phyloP scores from a whole-genome alignment of 2,888 invertebrate genomes.

The Petrophora chlorosata region DNA sequence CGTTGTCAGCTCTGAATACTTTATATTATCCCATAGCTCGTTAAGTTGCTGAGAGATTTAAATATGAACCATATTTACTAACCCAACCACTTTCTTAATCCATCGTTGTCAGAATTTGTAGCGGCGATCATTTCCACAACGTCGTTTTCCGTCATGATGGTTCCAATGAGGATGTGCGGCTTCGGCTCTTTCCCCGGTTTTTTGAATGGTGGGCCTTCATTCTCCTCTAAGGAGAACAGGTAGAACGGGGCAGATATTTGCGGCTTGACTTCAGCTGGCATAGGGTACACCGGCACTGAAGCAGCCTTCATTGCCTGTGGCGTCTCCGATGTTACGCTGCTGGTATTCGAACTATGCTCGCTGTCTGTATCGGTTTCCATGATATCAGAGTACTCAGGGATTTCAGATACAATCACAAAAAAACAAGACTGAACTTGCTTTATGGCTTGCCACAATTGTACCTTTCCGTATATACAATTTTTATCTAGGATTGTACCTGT shows the following conservation, averaged over 20 bases:
- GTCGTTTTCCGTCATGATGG: constrained; percentile 58
- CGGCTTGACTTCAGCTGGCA: constrained; percentile 35
- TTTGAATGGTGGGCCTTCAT: constrained; percentile 64
- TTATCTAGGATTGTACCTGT: no score
- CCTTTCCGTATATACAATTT: no score
- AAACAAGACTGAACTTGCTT: no score
- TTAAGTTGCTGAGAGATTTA: no score
- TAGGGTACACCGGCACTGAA: constrained; percentile 49
- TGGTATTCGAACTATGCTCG: constrained; percentile 36
- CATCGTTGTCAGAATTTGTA: constrained; percentile 44
- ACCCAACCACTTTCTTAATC: constrained; percentile 57
- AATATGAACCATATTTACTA: no score
- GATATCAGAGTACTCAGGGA: no score
- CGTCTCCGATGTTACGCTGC: neutral
- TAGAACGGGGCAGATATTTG: constrained; percentile 73
- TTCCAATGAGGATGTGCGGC: constrained; percentile 55
- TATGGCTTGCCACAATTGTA: no score
- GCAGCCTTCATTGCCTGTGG: constrained; percentile 38
- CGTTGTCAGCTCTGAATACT: no score
- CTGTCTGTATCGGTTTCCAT: no score
- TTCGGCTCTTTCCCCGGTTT: constrained; percentile 46
- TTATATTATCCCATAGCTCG: no score
- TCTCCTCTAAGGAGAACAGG: constrained; percentile 62
- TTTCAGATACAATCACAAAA: no score
- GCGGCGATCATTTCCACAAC: constrained; percentile 61